These are phyloP conservation scores for Pteropus alecto DNA, from an alignment of 2,113 vertebrate species.

Conservation along the genomic window DNA sequence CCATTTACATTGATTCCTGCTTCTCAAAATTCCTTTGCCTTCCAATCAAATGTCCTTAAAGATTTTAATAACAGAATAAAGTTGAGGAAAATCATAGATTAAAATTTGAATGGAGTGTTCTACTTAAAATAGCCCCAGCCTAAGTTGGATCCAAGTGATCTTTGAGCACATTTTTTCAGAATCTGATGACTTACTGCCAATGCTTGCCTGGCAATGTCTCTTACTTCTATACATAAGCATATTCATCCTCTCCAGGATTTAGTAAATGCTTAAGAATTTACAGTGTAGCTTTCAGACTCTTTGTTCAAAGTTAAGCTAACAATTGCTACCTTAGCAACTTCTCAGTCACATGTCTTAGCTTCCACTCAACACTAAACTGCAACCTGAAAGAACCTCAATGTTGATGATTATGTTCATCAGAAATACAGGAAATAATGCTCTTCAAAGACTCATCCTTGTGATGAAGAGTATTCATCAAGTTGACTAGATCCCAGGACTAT, in stretches of 20 bases:
- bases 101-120: background rate
- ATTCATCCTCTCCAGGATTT: background rate
- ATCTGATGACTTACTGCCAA: background rate
- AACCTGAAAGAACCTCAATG: background rate
- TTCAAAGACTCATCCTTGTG: background rate
- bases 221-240: background rate
- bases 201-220: background rate
- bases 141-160: background rate
- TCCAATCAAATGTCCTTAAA: background rate
- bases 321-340: background rate
- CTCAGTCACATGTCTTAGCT: background rate
- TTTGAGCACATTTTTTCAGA: background rate
- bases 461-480: background rate
- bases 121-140: background rate
- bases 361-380: background rate
- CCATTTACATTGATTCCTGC: background rate
- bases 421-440: background rate
- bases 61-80: background rate
- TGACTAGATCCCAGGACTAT: background rate
- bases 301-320: background rate
- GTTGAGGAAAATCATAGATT: background rate
- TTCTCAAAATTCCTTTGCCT: background rate
- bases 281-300: background rate
- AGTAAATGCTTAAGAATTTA: background rate
- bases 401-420: background rate